Evolutionary conservation across 1,140 invertebrate genomes (phyloP).

Genomic region (Scaptodrosophila lebanonensis): DNA sequence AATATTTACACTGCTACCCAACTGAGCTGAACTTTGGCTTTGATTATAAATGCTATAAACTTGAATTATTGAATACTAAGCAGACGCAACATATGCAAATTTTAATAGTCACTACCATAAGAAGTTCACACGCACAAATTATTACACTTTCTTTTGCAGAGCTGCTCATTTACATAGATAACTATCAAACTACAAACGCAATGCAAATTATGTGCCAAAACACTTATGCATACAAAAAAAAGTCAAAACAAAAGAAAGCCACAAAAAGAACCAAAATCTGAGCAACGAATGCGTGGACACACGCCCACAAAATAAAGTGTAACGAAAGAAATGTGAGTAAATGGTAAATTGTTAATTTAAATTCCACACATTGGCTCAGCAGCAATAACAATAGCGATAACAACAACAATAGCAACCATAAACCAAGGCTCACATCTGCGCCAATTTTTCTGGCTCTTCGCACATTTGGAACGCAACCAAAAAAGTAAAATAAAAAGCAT

Average conservation of each 20-base stretch:
- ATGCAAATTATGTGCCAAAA: slow-evolving; percentile 12
- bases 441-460: too few relatives aligned
- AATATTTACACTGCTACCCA: too few relatives aligned
- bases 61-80: background rate
- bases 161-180: slow-evolving; percentile 49
- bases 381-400: slow-evolving; percentile 6
- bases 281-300: slow-evolving; percentile 46
- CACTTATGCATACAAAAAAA: slow-evolving; percentile 8
- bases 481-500: too few relatives aligned
- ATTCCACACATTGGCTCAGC: slow-evolving; percentile 56
- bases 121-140: slow-evolving; percentile 34
- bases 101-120: background rate
- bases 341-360: slow-evolving; percentile 56
- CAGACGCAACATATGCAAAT: slow-evolving; percentile 4
- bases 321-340: background rate
- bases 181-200: slow-evolving; percentile 21
- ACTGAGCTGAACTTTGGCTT: background rate
- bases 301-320: too few relatives aligned
- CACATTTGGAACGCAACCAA: background rate
- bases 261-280: too few relatives aligned
- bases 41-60: slow-evolving; percentile 5
- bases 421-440: slow-evolving; percentile 19
- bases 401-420: slow-evolving; percentile 6
- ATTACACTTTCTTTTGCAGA: slow-evolving; percentile 40
- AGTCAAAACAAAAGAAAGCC: too few relatives aligned